A percentile compares a stretch with the other conserved stretches of the same genome.
phyloP scores from a whole-genome alignment of 1,140 invertebrate genomes.

The Agraylea sexmaculata region DNA sequence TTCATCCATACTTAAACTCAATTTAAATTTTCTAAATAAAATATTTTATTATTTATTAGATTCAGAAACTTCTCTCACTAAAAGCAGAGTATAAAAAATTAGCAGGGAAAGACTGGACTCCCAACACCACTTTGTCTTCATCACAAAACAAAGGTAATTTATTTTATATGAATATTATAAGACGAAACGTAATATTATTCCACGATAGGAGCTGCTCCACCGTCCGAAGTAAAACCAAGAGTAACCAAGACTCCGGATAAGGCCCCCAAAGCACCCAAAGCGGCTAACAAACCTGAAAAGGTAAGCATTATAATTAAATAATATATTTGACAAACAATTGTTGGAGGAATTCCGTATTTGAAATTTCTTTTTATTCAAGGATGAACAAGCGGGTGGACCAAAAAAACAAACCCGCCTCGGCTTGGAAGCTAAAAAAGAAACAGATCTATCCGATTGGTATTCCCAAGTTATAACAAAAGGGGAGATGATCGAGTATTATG shows the following conservation, averaged over 20 bases:
- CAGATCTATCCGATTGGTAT: constrained; percentile 96
- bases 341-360: neutral
- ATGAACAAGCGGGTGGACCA: constrained; percentile 35
- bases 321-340: constrained; percentile 6
- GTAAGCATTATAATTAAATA: constrained; percentile 17
- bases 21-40: too few relatives aligned
- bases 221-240: constrained; percentile 26
- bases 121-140: too few relatives aligned
- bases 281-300: constrained; percentile 23
- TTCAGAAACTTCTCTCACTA: too few relatives aligned
- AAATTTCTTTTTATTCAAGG: constrained; percentile 21
- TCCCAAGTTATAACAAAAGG: constrained; percentile 97
- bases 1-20: too few relatives aligned
- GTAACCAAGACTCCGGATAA: constrained; percentile 29
- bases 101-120: too few relatives aligned
- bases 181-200: too few relatives aligned
- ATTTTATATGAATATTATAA: too few relatives aligned
- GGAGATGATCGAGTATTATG: constrained; percentile 99
- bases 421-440: constrained; percentile 84
- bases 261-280: constrained; percentile 28
- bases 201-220: too few relatives aligned
- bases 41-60: constrained; percentile 3
- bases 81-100: too few relatives aligned
- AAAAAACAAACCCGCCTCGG: constrained; percentile 91
- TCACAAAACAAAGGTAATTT: constrained; percentile 11